Percentiles rank a stretch among this genome's conserved stretches.
phyloP scores from a whole-genome alignment of 2,113 vertebrate genomes.

The Ciconia boyciana region DNA sequence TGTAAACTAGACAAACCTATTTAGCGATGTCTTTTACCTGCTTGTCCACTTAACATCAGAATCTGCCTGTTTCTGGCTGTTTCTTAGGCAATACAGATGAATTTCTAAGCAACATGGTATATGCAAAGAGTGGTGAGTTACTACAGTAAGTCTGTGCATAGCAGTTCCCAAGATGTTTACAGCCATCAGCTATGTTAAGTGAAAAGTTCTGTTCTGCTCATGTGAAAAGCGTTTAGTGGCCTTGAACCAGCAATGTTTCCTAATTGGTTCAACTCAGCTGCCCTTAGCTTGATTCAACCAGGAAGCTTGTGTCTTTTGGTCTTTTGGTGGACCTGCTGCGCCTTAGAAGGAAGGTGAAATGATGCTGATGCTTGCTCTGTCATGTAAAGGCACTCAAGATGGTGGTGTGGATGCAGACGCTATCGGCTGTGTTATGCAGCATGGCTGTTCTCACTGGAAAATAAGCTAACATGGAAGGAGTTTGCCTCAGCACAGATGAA shows the following conservation, averaged over 20 bases:
- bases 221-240: rapidly evolving
- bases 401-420: background rate
- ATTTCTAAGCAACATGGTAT: background rate
- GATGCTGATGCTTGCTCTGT: background rate
- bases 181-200: background rate
- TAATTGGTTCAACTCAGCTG: background rate
- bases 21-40: background rate
- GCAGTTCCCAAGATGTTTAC: background rate
- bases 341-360: background rate
- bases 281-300: background rate
- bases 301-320: background rate
- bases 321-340: background rate
- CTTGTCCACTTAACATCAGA: background rate
- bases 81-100: background rate
- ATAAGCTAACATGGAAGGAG: background rate
- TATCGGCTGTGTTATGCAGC: background rate
- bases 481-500: background rate
- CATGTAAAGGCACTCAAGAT: background rate
- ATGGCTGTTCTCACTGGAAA: background rate
- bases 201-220: background rate
- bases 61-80: background rate
- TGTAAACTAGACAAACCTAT: background rate
- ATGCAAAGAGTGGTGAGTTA: background rate
- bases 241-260: background rate
- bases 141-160: background rate